Evolutionary conservation across 2,888 invertebrate genomes (phyloP), one percentile per base, ranked within the genome.

Genomic region (Tolmerus cingulatus): DNA sequence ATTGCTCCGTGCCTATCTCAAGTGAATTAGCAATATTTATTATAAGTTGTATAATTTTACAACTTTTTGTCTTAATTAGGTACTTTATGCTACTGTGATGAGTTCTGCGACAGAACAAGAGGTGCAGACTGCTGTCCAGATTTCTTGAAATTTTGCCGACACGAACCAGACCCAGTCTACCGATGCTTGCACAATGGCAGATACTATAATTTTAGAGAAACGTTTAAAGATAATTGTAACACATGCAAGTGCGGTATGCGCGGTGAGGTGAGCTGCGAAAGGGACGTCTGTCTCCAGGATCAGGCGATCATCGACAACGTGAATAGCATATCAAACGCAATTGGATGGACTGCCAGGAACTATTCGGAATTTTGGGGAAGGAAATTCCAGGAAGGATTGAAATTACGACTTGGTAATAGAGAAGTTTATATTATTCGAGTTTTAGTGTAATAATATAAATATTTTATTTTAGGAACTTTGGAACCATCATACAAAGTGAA

Each of bases 41-140:
- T 4, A 2, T 1, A 23, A 19, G 23, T 79, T 78, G 46, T 14
- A 19, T 34, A 82, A 40, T 43, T 12, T 74, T 74, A n/a, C 14
- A 86, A 40, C 23, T 66, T 57, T 16, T 88, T 85, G 1, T 40
- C 0, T 43, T 30, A 55, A 19, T 89, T 90, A 96, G 97, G 95
- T 88, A 97, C 98, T 0, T 92, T 96, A 16, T 99, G 99, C 92
- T 99, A 99, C 92, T 99, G 99, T 92, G 99, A 99, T 92, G 94
- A 96, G 89, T 98, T 98, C 93, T 98, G 98, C 93, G 96, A 97
- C 91, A 93, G 96, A 46, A 94, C 94, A 0, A 92, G 93, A 12
- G 94, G 94, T 55, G 95, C 95, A 89, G 98, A 98, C 92, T 99
- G 98, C 91, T 99, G 98, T 91, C 98, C 98, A 0, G 99, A 99